Conservation (phyloP, 1,140 invertebrate species). For the Dendrolimus kikuchii region DNA sequence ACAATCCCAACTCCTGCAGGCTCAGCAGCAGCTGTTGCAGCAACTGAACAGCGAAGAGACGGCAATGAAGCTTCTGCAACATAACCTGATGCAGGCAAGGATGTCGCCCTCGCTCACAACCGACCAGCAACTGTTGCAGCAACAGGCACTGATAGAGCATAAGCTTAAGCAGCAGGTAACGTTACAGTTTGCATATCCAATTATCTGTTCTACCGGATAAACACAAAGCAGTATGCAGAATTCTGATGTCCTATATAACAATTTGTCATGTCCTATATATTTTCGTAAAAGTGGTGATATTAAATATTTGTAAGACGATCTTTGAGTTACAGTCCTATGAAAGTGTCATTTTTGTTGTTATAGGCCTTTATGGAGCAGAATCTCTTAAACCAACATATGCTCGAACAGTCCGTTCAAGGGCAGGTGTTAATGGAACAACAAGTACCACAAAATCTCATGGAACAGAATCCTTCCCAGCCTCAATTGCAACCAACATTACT, state of each 20-base stretch:
- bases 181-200: too few species aligned
- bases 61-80: conserved; percentile 65
- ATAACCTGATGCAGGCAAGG: conserved; percentile 68
- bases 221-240: too few species aligned
- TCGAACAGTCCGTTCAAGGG: conserved; percentile 70
- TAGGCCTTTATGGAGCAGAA: conserved; percentile 72
- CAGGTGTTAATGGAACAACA: conserved; percentile 56
- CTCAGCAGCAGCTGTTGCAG: conserved; percentile 68
- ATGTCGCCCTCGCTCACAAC: conserved; percentile 55
- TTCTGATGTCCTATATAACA: too few species aligned
- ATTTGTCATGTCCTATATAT: too few species aligned
- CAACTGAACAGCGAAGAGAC: conserved; percentile 64
- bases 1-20: conserved; percentile 66
- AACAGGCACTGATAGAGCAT: conserved; percentile 35
- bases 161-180: conserved; percentile 43
- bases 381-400: conserved; percentile 74
- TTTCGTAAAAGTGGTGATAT: too few species aligned
- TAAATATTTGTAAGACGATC: too few species aligned
- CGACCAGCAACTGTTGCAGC: conserved; percentile 61
- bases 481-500: conserved; percentile 38
- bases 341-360: neutral
- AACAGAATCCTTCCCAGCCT: conserved; percentile 50
- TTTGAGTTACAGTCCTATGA: too few species aligned
- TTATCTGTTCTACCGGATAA: too few species aligned
- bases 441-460: conserved; percentile 48